Evolutionary conservation across 2,113 vertebrate genomes (phyloP), one percentile per base, ranked within the genome.

Genomic region (Progne subis): DNA sequence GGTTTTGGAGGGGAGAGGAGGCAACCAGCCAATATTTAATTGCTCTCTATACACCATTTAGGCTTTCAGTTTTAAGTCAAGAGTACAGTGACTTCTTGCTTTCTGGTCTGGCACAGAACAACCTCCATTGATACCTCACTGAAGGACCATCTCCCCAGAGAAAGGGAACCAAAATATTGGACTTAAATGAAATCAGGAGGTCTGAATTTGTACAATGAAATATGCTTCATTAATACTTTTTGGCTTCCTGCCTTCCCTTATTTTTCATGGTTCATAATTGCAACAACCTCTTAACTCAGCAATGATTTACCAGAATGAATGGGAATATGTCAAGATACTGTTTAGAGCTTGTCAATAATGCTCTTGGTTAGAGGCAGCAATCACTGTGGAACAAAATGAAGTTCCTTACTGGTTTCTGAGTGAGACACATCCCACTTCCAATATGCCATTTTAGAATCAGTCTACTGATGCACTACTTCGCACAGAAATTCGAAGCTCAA

Each of bases 281-380:
- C 44, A 77, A 80, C 47, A 90, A 88, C 18, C 26, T 94, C 84
- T 90, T 92, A 91, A 52, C 29, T 89, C 91, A 91, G 39, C 39
- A 86, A 63, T 31, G 23, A 71, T 83, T 86, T 60, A 78, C 90
- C 75, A 90, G 47, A 88, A 81, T 6, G 12, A 93, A 80, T 46
- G 19, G 28, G 39, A 86, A 49, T 71, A n/a, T 74, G 59, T 57
- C 72, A 94, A 84, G 78, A 77, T 37, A 79, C 7, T 59, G 52
- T 88, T 90, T n/a, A 72, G 9, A 81, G 64, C 26, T 74, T 88
- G 53, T 70, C 75, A 77, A 63, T 70, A 74, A 61, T 41, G 50
- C 34, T 77, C 34, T 86, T 85, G 88, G 82, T 77, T 80, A 90
- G 60, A 55, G 59, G 60, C 32, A 81, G 49, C 53, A 88, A 67